These are phyloP conservation scores for Hyppa rectilinea DNA, from an alignment of 2,888 invertebrate species.

Conservation along the genomic window DNA sequence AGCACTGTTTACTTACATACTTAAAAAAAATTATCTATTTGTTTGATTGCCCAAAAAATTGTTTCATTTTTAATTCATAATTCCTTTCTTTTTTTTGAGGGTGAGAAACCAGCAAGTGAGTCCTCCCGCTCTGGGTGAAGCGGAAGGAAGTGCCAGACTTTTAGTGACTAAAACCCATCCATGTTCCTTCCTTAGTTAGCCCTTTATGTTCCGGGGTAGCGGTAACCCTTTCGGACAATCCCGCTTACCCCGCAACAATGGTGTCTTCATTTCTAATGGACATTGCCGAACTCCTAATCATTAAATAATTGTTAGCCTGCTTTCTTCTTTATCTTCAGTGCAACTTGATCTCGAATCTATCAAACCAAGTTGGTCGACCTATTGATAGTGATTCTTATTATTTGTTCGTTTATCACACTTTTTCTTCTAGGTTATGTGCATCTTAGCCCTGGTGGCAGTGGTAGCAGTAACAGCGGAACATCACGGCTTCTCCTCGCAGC, in stretches of 20 bases:
- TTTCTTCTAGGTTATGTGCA: slow-evolving; percentile 40
- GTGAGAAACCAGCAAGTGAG: no score
- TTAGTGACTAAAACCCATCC: no score
- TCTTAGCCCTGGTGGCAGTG: slow-evolving; percentile 34
- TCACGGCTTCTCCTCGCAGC: slow-evolving; percentile 68
- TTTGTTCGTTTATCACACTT: background rate
- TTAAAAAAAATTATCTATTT: background rate
- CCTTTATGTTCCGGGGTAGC: no score
- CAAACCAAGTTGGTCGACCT: background rate
- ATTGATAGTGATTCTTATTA: no score
- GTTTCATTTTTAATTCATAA: no score
- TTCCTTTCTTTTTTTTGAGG: background rate
- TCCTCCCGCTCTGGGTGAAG: no score
- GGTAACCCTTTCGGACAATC: no score
- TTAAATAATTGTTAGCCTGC: background rate
- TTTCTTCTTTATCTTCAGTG: background rate
- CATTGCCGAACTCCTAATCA: background rate
- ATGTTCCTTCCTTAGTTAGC: no score
- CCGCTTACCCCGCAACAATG: no score
- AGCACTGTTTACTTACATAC: background rate
- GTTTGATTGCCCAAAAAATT: background rate
- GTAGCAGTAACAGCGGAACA: slow-evolving; percentile 41
- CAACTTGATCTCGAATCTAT: background rate
- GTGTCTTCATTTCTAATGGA: no score
- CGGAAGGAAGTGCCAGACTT: no score